Conservation (phyloP, 2,113 vertebrate genomes). For the Lepus timidus region DNA sequence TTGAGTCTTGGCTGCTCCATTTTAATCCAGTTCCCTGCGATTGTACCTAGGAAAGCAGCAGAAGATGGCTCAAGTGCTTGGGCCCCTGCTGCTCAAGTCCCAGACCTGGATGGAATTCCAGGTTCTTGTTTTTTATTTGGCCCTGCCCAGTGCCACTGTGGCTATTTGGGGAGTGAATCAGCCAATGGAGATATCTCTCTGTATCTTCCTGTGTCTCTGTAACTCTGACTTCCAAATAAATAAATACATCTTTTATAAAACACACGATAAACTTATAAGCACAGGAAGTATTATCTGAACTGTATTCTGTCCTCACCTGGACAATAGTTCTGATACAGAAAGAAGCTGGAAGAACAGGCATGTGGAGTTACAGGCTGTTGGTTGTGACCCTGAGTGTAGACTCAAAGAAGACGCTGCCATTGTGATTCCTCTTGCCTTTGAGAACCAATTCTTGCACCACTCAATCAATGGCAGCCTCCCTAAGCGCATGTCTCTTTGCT, state of each 20-base stretch:
- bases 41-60: too few species aligned
- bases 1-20: too few species aligned
- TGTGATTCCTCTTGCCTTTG: neutral
- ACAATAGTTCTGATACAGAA: neutral
- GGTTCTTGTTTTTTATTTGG: too few species aligned
- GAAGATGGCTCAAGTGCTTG: too few species aligned
- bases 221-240: too few species aligned
- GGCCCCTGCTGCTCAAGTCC: too few species aligned
- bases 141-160: too few species aligned
- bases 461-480: neutral
- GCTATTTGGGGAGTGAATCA: too few species aligned
- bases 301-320: neutral
- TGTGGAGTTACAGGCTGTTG: neutral
- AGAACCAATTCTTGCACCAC: neutral
- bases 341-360: neutral
- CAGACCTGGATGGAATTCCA: too few species aligned
- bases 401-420: neutral
- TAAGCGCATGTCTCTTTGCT: neutral
- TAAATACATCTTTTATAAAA: neutral
- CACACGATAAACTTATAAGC: neutral
- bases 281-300: neutral
- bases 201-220: too few species aligned
- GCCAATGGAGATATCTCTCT: too few species aligned
- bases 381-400: neutral
- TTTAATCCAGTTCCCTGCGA: too few species aligned